Base-by-base conservation (phyloP, 2,888 invertebrate genomes). In the Drosophila maculinotata region DNA sequence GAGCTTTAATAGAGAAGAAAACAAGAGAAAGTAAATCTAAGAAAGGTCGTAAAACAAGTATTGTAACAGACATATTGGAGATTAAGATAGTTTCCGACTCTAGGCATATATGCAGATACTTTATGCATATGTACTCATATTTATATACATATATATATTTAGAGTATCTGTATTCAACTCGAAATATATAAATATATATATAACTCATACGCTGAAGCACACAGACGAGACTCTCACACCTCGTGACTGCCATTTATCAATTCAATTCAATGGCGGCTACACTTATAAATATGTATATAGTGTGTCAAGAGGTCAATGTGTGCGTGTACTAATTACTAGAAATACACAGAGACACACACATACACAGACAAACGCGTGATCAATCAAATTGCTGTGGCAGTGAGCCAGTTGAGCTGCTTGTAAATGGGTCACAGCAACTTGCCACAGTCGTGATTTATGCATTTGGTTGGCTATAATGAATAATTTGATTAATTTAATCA, bases 291-390 rank as follows among this genome's bases (percentile, higher is more conserved):
- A 33, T 26, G 4, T 31, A 25, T 36, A 47, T 48, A 42, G 7
- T 7, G 9, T 67, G 80, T 63, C 59, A 67, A 62, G 54, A 72
- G 78, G 76, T 68, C 72, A 78, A 60, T 51, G 64, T 69, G 59
- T 53, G 39, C 42, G 60, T 68, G 53, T 67, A 47, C 69, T 82
- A 81, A 84, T 82, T 82, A 82, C 56, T 44, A 47, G 30, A 39
- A 52, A 54, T 35, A 44, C 41, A 23, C 59, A 26, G 4, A 35
- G 36, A 33, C 6, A 38, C 17, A 23, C 36, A 15, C 15, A 53
- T 25, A 31, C 26, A 8, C 41, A 35, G 10, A 38, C 36, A 31
- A 26, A 41, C 33, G 56, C 30, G 48, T 59, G 59, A 76, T 77
- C 77, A 77, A 80, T 80, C 80, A 74, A 59, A 57, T 56, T 53